Evolutionary conservation across 1,140 invertebrate species (phyloP), one percentile per base, ranked within the genome.

Genomic region (Drosophila parvula): DNA sequence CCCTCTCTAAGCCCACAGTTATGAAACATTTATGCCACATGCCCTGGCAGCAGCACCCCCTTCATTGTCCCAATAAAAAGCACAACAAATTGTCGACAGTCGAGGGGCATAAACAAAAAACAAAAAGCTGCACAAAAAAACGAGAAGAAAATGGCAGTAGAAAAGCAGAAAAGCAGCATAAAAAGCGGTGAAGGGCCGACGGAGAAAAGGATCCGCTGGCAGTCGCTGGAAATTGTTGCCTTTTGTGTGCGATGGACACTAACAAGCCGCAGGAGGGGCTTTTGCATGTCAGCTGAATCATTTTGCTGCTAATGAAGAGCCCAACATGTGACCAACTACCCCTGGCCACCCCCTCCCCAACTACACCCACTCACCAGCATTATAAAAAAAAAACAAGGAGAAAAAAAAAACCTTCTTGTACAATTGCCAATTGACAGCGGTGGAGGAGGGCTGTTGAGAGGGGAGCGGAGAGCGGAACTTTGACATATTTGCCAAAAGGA

Each of bases 61-160:
- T 60, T 65, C 55, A 69, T 65, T 69, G 77, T 78, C 64, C 67
- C 81, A 78, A 79, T 86, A 86, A 86, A 84, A 84, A 86, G 71
- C 78, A 81, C 82, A 86, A 86, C 82, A 86, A 86, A 86, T 86
- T 86, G 82, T 86, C 82, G 75, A 75, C 60, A 67, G 68, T 70
- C 70, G 62, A 70, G 51, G 64, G 80, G 56, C 36, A 57, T 41
- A 53, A 63, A 45, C 36, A 57, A 50, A 62, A 48, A 43, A 59
- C 53, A 64, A 65, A 69, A 38, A 61, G 57, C 56, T 5, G 62
- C 56, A 28, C 27, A 61, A 59, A 22, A 6, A 51, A 61, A 62
- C 22, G 50, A 47, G 47, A 18, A 34, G 41, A 7, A 14, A 43
- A 48, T 40, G 36, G 38, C 59, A 10, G 32, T 28, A 14, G 28